These are phyloP conservation scores for Odocoileus virginianus DNA, from an alignment of 2,113 vertebrate genomes.

Conservation along the genomic window DNA sequence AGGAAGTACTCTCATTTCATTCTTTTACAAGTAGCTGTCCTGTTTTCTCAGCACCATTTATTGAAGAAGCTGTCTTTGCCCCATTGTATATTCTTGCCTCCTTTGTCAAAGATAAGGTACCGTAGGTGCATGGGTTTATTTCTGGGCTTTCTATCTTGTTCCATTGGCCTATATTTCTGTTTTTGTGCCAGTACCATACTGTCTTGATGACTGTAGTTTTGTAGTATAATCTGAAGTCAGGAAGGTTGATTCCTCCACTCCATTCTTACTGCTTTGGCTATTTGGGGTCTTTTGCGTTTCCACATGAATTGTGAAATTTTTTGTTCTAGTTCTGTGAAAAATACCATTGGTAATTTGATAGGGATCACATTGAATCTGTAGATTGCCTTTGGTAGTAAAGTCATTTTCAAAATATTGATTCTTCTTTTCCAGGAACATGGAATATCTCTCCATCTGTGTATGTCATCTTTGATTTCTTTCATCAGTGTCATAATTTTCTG, in stretches of 20 bases:
- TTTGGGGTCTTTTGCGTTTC: background rate
- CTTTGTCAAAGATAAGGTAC: background rate
- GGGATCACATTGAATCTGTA: background rate
- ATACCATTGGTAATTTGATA: background rate
- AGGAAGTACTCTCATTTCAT: background rate
- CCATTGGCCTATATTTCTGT: background rate
- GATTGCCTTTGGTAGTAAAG: background rate
- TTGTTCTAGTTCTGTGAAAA: background rate
- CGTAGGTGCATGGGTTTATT: background rate
- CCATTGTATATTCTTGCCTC: background rate
- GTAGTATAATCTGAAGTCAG: background rate
- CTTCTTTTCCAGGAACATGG: background rate
- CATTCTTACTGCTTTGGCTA: background rate
- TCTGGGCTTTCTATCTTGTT: background rate
- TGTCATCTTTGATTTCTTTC: background rate
- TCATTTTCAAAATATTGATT: background rate
- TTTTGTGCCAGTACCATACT: background rate
- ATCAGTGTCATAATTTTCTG: background rate
- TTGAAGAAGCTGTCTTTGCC: background rate
- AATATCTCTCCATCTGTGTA: background rate
- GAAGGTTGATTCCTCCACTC: background rate
- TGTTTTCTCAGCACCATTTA: background rate
- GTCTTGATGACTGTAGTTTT: background rate
- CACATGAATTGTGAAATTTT: background rate
- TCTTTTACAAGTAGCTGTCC: background rate